Base-by-base conservation (phyloP, 2,888 invertebrate species). In the Epinotia nisella region DNA sequence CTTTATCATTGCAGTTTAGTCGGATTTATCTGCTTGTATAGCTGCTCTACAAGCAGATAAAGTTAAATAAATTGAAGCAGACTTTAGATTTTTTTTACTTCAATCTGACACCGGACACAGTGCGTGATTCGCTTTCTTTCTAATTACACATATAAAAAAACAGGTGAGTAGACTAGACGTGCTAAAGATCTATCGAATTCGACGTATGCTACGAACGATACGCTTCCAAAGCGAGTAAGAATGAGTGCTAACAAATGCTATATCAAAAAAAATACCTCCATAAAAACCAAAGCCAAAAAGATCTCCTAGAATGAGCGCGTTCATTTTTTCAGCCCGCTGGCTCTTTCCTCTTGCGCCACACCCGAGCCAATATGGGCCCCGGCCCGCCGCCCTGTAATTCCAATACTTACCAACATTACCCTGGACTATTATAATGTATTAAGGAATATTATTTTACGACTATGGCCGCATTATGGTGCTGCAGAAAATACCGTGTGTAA, bases 351-450 rank as follows among this genome's bases (percentile, higher is more conserved):
- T 82, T 78, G 77, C n/a, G 71, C 85, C 88, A 78, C 75, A 75
- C 80, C 75, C 77, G 69, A 76, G 81, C 81, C 87, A 85, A 87
- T 87, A 91, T 87, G 83, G 87, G 84, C 82, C 85, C 84, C 85
- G 85, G 83, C 85, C 79, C 87, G 85, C 92, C 92, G 93, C 92
- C 92, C 92, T 93, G 89, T 93, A 93, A 93, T 92, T 92, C 92
- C 90, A 91, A 91, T 92, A 88, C 92, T 92, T 92, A 92, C 85
- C 88, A 89, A 88, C 90, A 93, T 93, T 93, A 93, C 89, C 90
- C 86, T 84, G 86, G 86, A 90, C 93, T 92, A 93, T 93, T 93
- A 93, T 93, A 92, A 93, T 90, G 92, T 93, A 93, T 93, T 92
- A 93, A 90, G 91, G 88, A 89, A 87, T 93, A 93, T 93, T 93